Evolutionary conservation across 2,888 invertebrate species (phyloP), one percentile per base, ranked within the genome.

Genomic region (Oxystoma pomonae): DNA sequence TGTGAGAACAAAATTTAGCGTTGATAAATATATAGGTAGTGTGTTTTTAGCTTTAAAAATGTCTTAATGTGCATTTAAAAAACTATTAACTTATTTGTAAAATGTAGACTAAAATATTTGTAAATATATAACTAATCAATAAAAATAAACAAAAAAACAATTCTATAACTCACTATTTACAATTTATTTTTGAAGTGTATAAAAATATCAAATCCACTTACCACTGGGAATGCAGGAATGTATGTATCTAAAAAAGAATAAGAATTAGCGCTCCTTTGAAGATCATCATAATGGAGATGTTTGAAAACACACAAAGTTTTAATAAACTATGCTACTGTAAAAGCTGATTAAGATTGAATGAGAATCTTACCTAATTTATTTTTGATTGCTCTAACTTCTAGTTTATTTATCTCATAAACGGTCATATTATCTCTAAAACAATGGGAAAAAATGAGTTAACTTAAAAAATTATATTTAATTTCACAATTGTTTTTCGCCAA

Each of bases 331-430:
- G n/a, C 12, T n/a, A 50, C 50, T 17, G 53, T 19, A 53, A 52
- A 12, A 3, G 5, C 35, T 2, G 1, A 55, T 18, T n/a, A n/a
- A n/a, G n/a, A n/a, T n/a, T n/a, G n/a, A n/a, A n/a, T n/a, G n/a
- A n/a, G n/a, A n/a, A n/a, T 18, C 74, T 70, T 71, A 78, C 78
- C 74, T 70, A 78, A 69, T 67, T 71, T 72, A 59, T 65, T 65
- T 61, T 69, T 69, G 16, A 76, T 61, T 53, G 64, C 62, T 18
- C 17, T 53, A n/a, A 77, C 61, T 58, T 66, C 62, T 16, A 66
- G 67, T 16, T 55, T 61, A 60, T 73, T 66, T 7, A 73, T 67
- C 65, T 71, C 65, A 68, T 71, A 76, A 12, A 66, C 7, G 60
- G 57, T 62, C 69, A 60, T 65, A 53, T 66, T 62, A 53, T 68